Evolutionary conservation across 2,113 vertebrate genomes (phyloP).

Genomic region (Vanacampus margaritifer): DNA sequence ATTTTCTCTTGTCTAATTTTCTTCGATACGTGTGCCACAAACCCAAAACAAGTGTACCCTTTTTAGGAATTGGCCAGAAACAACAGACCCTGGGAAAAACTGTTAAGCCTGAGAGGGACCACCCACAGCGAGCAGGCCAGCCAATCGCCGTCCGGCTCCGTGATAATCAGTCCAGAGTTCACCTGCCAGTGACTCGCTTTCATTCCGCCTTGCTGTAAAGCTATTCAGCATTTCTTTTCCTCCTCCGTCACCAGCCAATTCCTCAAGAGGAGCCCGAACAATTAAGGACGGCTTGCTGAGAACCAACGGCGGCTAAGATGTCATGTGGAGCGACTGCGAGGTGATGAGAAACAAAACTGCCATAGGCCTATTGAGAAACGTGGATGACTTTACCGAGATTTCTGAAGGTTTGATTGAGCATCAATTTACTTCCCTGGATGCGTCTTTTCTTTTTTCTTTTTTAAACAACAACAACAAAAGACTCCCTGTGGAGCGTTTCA

Average conservation of each 20-base stretch:
- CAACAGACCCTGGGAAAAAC: conserved; percentile 33
- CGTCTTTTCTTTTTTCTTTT: conserved; percentile 1
- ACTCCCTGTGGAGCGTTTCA: not conserved
- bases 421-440: conserved; percentile 3
- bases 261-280: conserved; percentile 7
- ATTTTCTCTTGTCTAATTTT: not conserved
- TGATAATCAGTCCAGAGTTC: conserved; percentile 68
- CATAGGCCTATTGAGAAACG: conserved; percentile 10
- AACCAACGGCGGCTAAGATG: conserved; percentile 15
- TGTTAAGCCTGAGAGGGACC: conserved; percentile 32
- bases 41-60: conserved; percentile 8
- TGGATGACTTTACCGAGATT: conserved; percentile 11
- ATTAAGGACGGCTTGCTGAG: conserved; percentile 17
- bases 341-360: conserved; percentile 32
- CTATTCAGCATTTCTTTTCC: conserved; percentile 12
- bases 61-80: conserved; percentile 24
- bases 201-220: conserved; percentile 13
- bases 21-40: not conserved
- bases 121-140: conserved; percentile 46
- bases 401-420: not conserved
- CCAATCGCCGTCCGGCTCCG: conserved; percentile 32
- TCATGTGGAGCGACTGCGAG: conserved; percentile 20
- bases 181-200: conserved; percentile 36
- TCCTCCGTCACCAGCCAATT: not conserved
- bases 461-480: not conserved